Percentiles rank a stretch among this genome's conserved stretches.
phyloP scores from a whole-genome alignment of 2,113 vertebrate genomes.

The Seriola quinqueradiata region DNA sequence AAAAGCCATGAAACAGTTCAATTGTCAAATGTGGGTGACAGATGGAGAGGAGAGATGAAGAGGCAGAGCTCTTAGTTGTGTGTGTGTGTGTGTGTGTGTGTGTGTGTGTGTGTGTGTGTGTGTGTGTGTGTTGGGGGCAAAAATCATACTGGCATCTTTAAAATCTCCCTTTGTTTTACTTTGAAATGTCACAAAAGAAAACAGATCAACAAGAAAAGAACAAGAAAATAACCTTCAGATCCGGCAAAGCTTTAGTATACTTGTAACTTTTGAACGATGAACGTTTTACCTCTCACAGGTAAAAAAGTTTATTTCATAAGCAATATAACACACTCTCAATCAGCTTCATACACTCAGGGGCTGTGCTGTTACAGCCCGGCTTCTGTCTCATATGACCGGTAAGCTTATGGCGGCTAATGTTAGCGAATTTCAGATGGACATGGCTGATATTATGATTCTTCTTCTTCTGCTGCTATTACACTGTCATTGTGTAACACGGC shows the following conservation, averaged over 20 bases:
- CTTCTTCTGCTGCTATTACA: no score
- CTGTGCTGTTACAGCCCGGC: no score
- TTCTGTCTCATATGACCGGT: background rate
- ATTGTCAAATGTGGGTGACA: constrained; percentile 8
- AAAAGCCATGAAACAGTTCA: background rate
- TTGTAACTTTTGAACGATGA: no score
- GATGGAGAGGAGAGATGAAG: background rate
- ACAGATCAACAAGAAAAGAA: background rate
- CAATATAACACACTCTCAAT: background rate
- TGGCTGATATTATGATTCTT: background rate
- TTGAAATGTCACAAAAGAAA: background rate
- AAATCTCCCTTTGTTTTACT: background rate
- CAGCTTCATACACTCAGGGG: no score
- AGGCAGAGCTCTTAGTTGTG: background rate
- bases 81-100: no score
- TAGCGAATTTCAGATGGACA: background rate
- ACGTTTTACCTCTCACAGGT: background rate
- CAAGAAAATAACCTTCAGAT: background rate
- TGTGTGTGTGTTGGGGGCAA: background rate
- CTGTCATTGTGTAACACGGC: background rate
- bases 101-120: no score
- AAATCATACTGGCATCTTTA: background rate
- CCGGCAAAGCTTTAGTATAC: no score
- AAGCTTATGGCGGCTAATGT: background rate
- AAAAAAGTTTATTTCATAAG: background rate